Percentiles rank a stretch among this genome's conserved stretches.
Conservation (phyloP, 2,113 vertebrate genomes). For the Sterna hirundo region DNA sequence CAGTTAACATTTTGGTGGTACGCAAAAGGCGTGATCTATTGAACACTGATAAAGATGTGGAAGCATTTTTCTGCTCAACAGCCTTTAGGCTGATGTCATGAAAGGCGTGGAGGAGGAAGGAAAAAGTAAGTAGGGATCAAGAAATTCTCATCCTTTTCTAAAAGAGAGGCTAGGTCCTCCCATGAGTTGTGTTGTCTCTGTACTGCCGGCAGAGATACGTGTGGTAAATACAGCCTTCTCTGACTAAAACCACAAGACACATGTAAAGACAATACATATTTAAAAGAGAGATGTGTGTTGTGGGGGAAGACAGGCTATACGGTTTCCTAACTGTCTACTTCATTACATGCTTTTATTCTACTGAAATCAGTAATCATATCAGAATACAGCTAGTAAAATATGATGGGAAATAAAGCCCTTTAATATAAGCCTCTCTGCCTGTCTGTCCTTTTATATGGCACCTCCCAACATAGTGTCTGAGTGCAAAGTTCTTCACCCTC, state of each 20-base stretch:
- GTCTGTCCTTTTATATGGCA: conserved; percentile 40
- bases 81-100: neutral
- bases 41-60: neutral
- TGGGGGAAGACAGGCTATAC: neutral
- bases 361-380: neutral
- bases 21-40: neutral
- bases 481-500: conserved; percentile 44
- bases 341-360: neutral
- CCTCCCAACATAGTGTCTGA: conserved; percentile 26
- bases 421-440: neutral
- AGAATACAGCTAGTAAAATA: neutral
- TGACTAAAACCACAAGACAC: neutral
- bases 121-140: neutral
- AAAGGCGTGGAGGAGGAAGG: neutral
- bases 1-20: neutral
- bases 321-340: neutral
- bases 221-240: neutral
- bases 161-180: neutral
- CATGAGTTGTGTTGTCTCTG: neutral
- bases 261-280: neutral
- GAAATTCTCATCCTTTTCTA: neutral
- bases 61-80: neutral
- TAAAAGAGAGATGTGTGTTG: neutral
- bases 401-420: neutral
- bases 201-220: neutral